Evolutionary conservation across 2,797 vertebrate genomes (phyloP).

Genomic region (Dryobates pubescens): DNA sequence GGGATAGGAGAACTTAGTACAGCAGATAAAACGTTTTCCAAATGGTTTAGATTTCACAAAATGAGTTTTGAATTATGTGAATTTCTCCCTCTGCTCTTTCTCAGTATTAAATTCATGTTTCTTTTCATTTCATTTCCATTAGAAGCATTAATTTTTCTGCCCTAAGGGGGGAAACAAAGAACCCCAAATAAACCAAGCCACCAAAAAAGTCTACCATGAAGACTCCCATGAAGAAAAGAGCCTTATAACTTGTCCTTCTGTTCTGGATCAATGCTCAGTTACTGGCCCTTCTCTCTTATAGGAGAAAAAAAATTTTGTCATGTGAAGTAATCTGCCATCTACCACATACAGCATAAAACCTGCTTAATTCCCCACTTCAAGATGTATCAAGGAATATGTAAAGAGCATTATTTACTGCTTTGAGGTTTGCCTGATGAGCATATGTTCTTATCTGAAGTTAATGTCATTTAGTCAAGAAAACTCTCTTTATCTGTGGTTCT

Average conservation of each 20-base stretch:
- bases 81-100: neutral
- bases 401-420: neutral
- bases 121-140: neutral
- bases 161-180: neutral
- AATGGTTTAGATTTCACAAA: neutral
- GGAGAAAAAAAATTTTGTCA: neutral
- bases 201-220: neutral
- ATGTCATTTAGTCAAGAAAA: neutral
- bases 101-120: constrained; percentile 9
- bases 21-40: constrained; percentile 22
- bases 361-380: neutral
- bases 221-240: neutral
- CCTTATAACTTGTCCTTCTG: neutral
- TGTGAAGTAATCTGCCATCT: neutral
- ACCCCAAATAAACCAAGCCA: no score
- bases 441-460: neutral
- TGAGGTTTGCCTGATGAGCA: neutral
- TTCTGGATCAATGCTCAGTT: neutral
- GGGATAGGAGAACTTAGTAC: neutral
- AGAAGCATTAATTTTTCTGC: neutral
- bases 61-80: constrained; percentile 31
- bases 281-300: neutral
- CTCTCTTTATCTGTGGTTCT: neutral
- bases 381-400: neutral
- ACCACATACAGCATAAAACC: neutral